A percentile compares a stretch with the other conserved stretches of the same genome.
Evolutionary conservation across 2,113 vertebrate species (phyloP).

Genomic region (Panthera leo): DNA sequence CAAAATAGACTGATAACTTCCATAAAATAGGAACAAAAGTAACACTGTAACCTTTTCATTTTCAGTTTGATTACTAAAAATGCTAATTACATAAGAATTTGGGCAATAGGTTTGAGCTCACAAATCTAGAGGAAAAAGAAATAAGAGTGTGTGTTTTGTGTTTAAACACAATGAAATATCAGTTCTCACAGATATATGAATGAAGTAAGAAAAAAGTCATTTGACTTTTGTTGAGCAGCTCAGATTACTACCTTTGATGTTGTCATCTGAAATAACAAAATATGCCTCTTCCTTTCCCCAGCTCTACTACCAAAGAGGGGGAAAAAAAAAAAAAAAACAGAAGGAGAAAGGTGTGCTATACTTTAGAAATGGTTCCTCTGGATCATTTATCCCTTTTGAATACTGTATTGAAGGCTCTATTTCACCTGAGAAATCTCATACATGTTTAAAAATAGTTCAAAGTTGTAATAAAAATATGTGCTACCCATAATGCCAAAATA

Average conservation of each 20-base stretch:
- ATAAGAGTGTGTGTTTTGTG: too few relatives aligned
- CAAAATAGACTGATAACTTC: not conserved
- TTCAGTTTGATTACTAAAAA: not conserved
- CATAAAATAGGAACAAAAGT: not conserved
- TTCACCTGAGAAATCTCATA: not conserved
- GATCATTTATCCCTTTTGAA: not conserved
- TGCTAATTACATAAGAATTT: not conserved
- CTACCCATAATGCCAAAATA: not conserved
- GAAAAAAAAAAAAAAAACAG: not conserved
- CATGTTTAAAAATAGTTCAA: not conserved
- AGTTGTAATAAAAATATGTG: not conserved
- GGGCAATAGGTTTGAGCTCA: not conserved
- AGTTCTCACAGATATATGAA: too few relatives aligned
- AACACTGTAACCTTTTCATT: not conserved
- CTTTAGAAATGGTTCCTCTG: not conserved
- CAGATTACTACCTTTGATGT: not conserved
- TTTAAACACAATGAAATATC: too few relatives aligned
- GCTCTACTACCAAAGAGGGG: not conserved
- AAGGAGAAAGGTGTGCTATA: not conserved
- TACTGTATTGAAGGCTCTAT: not conserved
- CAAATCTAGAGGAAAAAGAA: not conserved
- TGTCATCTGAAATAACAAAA: not conserved
- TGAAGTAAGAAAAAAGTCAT: too few relatives aligned
- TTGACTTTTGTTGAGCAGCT: not conserved
- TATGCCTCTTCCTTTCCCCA: not conserved